Percentiles rank a stretch among this genome's conserved stretches.
These are phyloP conservation scores for Pluvianellus socialis DNA, from an alignment of 2,113 vertebrate genomes.

Conservation along the genomic window DNA sequence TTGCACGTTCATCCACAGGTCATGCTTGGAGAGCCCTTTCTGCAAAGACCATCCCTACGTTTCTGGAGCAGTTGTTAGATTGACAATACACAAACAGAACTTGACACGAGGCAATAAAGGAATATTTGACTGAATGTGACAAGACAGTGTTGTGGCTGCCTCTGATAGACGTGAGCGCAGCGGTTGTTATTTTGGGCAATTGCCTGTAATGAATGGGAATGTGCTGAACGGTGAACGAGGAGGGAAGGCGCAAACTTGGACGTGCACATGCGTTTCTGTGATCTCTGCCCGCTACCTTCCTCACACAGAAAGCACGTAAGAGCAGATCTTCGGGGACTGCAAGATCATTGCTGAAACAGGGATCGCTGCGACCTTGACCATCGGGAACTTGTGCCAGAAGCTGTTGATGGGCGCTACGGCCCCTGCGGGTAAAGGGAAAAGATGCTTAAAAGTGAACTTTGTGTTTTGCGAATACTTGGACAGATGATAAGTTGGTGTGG, in stretches of 20 bases:
- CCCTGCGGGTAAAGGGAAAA: background rate
- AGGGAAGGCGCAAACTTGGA: background rate
- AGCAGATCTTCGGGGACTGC: background rate
- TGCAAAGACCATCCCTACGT: background rate
- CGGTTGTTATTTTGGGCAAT: background rate
- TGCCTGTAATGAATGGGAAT: background rate
- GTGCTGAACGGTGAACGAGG: background rate
- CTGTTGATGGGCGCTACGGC: background rate
- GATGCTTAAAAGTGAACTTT: background rate
- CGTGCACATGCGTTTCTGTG: accelerated
- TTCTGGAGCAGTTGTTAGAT: background rate
- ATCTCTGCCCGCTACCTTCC: background rate
- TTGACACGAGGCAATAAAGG: background rate
- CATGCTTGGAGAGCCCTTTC: background rate
- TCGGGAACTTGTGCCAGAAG: background rate
- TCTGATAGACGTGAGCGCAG: background rate
- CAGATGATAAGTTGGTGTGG: background rate
- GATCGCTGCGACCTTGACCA: background rate
- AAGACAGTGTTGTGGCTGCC: background rate
- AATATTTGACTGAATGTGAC: background rate
- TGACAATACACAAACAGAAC: background rate
- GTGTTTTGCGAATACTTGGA: background rate
- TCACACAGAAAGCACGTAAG: background rate
- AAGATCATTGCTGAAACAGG: background rate
- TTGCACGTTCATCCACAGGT: accelerated